A percentile compares a stretch with the other conserved stretches of the same genome.
These are phyloP conservation scores for Rhea americana DNA, from an alignment of 2,113 vertebrate genomes.

Conservation along the genomic window DNA sequence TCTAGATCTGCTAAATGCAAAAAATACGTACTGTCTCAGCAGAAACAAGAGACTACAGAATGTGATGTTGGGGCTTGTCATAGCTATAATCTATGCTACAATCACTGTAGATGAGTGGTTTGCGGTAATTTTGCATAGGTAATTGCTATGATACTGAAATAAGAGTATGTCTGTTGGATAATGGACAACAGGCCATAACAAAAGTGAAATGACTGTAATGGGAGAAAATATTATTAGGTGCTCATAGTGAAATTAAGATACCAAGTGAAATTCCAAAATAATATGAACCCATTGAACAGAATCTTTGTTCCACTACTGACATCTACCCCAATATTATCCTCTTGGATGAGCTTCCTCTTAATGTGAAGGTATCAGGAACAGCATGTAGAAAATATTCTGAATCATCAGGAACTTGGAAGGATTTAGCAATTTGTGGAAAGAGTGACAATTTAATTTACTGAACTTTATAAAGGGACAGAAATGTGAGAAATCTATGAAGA, in stretches of 20 bases:
- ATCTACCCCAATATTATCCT: not conserved
- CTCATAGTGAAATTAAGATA: not conserved
- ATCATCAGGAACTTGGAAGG: not conserved
- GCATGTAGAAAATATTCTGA: not conserved
- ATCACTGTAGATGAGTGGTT: not conserved
- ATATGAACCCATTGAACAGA: not conserved
- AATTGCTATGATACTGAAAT: not conserved
- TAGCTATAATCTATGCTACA: not conserved
- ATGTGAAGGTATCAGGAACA: not conserved
- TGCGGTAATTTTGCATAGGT: not conserved
- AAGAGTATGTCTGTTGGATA: not conserved
- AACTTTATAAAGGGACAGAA: not conserved
- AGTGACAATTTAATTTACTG: not conserved
- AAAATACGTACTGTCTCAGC: not conserved
- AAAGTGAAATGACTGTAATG: fast-evolving
- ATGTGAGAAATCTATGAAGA: not conserved
- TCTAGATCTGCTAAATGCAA: not conserved
- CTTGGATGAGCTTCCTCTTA: not conserved
- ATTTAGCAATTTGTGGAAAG: not conserved
- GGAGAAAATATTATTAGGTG: not conserved
- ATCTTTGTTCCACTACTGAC: not conserved
- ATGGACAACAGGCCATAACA: not conserved
- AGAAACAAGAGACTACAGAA: not conserved
- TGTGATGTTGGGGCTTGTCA: fast-evolving
- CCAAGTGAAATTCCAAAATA: not conserved